phyloP scores from a whole-genome alignment of 2,113 vertebrate species.

The Alosa alosa region DNA sequence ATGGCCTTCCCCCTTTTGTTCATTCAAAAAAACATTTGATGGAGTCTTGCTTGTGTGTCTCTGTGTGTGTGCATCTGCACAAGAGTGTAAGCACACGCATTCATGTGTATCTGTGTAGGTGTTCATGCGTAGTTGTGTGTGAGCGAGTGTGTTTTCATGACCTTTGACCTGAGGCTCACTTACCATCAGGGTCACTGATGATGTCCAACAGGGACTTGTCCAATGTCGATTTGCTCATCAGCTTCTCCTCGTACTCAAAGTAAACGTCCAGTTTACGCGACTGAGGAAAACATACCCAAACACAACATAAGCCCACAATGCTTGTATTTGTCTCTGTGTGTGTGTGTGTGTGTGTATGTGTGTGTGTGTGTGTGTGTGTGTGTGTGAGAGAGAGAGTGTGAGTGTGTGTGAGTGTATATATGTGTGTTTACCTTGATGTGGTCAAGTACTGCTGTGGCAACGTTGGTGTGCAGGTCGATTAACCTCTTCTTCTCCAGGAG shows the following conservation, averaged over 20 bases:
- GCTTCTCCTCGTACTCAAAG: constrained; percentile 97
- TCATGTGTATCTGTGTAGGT: constrained; percentile 1
- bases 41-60: constrained; percentile 7
- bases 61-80: not conserved
- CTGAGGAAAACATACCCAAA: constrained; percentile 65
- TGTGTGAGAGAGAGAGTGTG: not conserved
- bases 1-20: not conserved
- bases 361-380: constrained; percentile 35
- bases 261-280: constrained; percentile 93
- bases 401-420: not conserved
- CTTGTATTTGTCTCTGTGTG: not conserved
- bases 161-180: constrained; percentile 44
- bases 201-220: constrained; percentile 97
- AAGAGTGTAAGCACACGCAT: constrained; percentile 15
- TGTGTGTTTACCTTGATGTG: constrained; percentile 88
- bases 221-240: constrained; percentile 96
- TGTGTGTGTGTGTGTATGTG: not conserved
- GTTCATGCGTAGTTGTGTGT: constrained; percentile 25
- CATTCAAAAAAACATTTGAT: not conserved
- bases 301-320: not conserved
- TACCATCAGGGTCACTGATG: constrained; percentile 96
- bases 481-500: constrained; percentile 96
- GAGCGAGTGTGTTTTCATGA: not conserved
- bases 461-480: constrained; percentile 97
- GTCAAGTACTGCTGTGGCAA: constrained; percentile 93